phyloP scores from a whole-genome alignment of 2,888 invertebrate species.

The Branchipolynoe longqiensis region DNA sequence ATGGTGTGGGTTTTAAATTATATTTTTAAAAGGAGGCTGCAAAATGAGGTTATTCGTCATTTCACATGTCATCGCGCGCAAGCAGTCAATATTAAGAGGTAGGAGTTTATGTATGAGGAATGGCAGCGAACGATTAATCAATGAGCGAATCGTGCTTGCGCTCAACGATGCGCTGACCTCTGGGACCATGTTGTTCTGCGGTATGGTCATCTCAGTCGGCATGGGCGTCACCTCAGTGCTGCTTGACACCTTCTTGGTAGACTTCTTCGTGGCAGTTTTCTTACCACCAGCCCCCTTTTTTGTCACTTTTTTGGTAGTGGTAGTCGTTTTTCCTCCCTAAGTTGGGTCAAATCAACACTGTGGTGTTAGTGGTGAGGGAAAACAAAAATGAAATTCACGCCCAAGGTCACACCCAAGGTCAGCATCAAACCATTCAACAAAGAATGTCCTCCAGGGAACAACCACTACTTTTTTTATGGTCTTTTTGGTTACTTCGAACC shows the following conservation, averaged over 20 bases:
- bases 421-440: conserved; percentile 6
- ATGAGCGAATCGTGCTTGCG: too few species aligned
- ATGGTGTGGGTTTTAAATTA: not conserved
- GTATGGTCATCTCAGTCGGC: too few species aligned
- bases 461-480: too few species aligned
- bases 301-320: not conserved
- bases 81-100: conserved; percentile 22
- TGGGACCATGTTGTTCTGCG: not conserved
- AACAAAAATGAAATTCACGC: too few species aligned
- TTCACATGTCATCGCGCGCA: conserved; percentile 28
- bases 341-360: conserved; percentile 10
- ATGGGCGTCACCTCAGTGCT: not conserved
- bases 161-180: conserved; percentile 1
- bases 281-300: conserved; percentile 20
- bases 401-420: conserved; percentile 27
- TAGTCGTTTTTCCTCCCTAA: conserved; percentile 23
- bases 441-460: too few species aligned
- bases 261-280: conserved; percentile 32
- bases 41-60: not conserved
- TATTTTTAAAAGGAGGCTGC: not conserved
- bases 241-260: conserved; percentile 1
- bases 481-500: too few species aligned
- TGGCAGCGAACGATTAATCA: too few species aligned
- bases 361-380: conserved; percentile 3
- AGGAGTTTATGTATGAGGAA: too few species aligned